phyloP scores from a whole-genome alignment of 2,113 vertebrate species.

The Sapajus apella region DNA sequence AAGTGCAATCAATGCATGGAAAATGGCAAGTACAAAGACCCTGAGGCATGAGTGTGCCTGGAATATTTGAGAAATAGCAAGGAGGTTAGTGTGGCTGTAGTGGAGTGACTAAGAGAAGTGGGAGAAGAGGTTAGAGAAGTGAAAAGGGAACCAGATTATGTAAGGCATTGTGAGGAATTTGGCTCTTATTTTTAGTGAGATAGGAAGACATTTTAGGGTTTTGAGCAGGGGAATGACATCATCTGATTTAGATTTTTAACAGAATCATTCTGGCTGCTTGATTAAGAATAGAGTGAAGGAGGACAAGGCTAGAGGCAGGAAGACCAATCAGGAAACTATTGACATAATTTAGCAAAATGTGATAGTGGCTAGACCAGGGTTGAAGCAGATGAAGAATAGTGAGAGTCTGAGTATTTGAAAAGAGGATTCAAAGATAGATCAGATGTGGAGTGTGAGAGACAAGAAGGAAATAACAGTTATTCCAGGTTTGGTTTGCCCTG shows the following conservation, averaged over 20 bases:
- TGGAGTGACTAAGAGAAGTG: not conserved
- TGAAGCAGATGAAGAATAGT: not conserved
- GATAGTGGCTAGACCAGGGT: not conserved
- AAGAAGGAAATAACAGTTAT: not conserved
- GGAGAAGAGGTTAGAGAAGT: not conserved
- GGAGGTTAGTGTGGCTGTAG: not conserved
- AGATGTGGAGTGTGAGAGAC: not conserved
- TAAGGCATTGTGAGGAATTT: not conserved
- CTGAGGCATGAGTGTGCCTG: not conserved
- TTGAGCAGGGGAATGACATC: slow-evolving; percentile 31
- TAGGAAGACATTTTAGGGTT: not conserved
- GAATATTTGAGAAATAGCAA: slow-evolving; percentile 3
- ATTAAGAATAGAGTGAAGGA: slow-evolving; percentile 4
- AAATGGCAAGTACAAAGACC: not conserved
- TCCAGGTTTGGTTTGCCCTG: not conserved
- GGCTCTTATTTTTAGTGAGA: not conserved
- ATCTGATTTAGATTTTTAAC: slow-evolving; percentile 21
- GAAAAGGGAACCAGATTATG: not conserved
- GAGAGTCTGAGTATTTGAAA: slow-evolving; percentile 31
- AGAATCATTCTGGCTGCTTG: not conserved
- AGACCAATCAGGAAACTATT: not conserved
- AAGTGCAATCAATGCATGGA: not conserved
- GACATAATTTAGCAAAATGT: slow-evolving; percentile 37
- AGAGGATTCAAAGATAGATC: slow-evolving; percentile 1
- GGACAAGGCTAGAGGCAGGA: not conserved